A percentile compares a stretch with the other conserved stretches of the same genome.
Conservation (phyloP, 2,797 vertebrate species). For the Salmo trutta region DNA sequence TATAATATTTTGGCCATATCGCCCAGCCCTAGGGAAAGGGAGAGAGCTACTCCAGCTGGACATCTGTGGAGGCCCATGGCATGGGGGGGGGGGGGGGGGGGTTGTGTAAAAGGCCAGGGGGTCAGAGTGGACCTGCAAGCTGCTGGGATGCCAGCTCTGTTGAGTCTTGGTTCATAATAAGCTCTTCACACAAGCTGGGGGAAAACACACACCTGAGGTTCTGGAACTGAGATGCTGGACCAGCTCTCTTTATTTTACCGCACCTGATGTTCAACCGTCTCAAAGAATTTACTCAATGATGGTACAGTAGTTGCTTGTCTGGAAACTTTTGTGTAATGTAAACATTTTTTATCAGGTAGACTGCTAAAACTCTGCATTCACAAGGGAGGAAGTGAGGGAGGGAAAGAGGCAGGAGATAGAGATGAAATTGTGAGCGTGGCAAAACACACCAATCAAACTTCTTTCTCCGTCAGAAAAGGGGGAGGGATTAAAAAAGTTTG, state of each 20-base stretch:
- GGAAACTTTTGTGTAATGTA: not conserved
- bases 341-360: not conserved
- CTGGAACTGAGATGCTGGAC: not conserved
- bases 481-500: slow-evolving; percentile 39
- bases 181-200: not conserved
- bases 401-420: too few relatives aligned
- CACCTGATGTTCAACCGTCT: not conserved
- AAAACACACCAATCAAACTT: slow-evolving; percentile 33
- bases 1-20: too few relatives aligned
- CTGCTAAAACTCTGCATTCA: not conserved
- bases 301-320: not conserved
- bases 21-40: not conserved
- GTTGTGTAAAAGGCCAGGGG: not conserved
- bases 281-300: not conserved
- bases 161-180: not conserved
- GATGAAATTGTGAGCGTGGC: slow-evolving; percentile 36
- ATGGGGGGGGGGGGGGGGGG: not conserved
- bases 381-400: slow-evolving; percentile 2
- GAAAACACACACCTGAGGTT: not conserved
- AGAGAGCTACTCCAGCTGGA: not conserved
- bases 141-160: not conserved
- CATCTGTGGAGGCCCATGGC: not conserved
- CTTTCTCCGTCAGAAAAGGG: slow-evolving; percentile 19
- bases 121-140: not conserved
- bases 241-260: not conserved